phyloP scores from a whole-genome alignment of 2,113 vertebrate genomes.

The Acrocephalus kingi region DNA sequence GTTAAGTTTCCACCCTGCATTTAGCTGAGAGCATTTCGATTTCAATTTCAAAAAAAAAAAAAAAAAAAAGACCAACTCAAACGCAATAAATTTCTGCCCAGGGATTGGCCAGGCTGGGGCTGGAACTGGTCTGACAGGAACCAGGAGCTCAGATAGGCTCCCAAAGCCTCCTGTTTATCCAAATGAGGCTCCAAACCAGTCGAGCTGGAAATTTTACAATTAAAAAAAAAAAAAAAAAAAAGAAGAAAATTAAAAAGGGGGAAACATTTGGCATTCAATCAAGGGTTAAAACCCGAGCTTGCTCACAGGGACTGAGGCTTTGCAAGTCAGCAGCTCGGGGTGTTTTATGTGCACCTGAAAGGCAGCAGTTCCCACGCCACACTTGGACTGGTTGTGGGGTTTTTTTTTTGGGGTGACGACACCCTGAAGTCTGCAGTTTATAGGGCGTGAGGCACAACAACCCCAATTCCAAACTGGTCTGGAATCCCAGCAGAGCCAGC shows the following conservation, averaged over 20 bases:
- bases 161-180: background rate
- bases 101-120: background rate
- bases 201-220: background rate
- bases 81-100: background rate
- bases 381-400: accelerated
- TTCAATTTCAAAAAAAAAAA: background rate
- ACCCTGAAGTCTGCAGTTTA: background rate
- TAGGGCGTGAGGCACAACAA: background rate
- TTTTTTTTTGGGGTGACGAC: background rate
- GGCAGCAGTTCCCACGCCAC: background rate
- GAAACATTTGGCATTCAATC: background rate
- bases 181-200: conserved; percentile 20
- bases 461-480: background rate
- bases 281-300: background rate
- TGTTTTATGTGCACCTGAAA: background rate
- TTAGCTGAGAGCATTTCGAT: background rate
- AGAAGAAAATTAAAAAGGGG: no score
- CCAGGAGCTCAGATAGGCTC: background rate
- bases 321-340: background rate
- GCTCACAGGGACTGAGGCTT: background rate
- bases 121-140: conserved; percentile 35
- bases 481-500: background rate
- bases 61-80: background rate
- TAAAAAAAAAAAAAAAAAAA: background rate
- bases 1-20: background rate